These are phyloP conservation scores for Melospiza georgiana DNA, from an alignment of 2,113 vertebrate genomes.

Conservation along the genomic window DNA sequence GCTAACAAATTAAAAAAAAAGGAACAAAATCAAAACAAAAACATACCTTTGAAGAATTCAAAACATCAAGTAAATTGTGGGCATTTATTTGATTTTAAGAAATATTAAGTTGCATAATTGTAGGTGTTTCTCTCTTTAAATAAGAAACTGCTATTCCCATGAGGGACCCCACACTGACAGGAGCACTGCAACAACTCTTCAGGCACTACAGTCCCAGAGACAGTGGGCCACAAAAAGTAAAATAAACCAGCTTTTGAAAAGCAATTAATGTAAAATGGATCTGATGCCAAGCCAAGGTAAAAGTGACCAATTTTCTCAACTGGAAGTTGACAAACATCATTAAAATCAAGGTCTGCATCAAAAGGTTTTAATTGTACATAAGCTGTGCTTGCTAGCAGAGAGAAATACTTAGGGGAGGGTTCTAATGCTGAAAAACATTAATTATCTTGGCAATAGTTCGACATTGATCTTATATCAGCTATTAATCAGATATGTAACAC, in stretches of 20 bases:
- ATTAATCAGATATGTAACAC: background rate
- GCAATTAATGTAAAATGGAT: background rate
- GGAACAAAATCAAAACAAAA: background rate
- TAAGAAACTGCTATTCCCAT: accelerated
- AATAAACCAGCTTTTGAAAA: background rate
- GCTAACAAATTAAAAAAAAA: background rate
- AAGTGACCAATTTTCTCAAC: background rate
- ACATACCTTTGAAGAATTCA: background rate
- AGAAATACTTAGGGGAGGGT: background rate
- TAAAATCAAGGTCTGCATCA: background rate
- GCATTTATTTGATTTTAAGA: background rate
- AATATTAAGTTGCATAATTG: background rate
- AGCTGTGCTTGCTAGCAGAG: background rate
- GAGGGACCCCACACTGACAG: background rate
- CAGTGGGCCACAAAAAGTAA: background rate
- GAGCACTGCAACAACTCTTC: background rate
- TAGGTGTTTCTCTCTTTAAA: background rate
- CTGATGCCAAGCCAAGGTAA: background rate
- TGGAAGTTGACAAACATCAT: background rate
- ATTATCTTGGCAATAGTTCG: background rate
- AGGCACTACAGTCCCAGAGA: background rate
- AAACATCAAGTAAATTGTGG: background rate
- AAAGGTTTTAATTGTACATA: background rate
- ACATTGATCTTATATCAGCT: background rate
- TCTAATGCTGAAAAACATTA: background rate